Conservation (phyloP, 2,888 invertebrate species). For the Brachycybe producta region DNA sequence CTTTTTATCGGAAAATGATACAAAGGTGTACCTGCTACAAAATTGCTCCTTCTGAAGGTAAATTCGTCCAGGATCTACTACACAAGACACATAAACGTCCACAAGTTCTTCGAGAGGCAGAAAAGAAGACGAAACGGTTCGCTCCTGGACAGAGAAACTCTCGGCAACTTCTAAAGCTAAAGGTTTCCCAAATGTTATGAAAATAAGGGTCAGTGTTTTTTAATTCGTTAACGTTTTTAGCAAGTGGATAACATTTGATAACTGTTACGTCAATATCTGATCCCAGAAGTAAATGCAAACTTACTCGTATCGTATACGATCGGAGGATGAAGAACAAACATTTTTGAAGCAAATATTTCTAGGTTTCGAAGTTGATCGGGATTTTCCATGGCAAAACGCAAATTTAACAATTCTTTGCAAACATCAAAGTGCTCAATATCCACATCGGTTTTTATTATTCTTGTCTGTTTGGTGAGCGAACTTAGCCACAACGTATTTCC, state of each 20-base stretch:
- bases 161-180: too few species aligned
- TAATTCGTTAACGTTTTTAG: too few species aligned
- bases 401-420: background rate
- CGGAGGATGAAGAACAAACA: too few species aligned
- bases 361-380: background rate
- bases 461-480: constrained; percentile 38
- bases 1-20: too few species aligned
- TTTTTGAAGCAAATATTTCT: constrained; percentile 3
- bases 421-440: constrained; percentile 1
- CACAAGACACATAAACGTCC: constrained; percentile 38
- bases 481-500: constrained; percentile 51
- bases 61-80: constrained; percentile 39
- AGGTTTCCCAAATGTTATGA: too few species aligned
- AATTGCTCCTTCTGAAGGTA: constrained; percentile 41
- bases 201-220: too few species aligned
- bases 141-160: too few species aligned
- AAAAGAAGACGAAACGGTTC: constrained; percentile 45
- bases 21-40: too few species aligned
- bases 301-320: too few species aligned
- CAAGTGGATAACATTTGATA: too few species aligned
- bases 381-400: constrained; percentile 2
- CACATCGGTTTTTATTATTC: background rate
- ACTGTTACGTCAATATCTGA: too few species aligned
- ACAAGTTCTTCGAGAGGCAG: constrained; percentile 36
- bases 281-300: too few species aligned